Base-by-base conservation (phyloP, 2,113 vertebrate genomes). In the Python bivittatus region DNA sequence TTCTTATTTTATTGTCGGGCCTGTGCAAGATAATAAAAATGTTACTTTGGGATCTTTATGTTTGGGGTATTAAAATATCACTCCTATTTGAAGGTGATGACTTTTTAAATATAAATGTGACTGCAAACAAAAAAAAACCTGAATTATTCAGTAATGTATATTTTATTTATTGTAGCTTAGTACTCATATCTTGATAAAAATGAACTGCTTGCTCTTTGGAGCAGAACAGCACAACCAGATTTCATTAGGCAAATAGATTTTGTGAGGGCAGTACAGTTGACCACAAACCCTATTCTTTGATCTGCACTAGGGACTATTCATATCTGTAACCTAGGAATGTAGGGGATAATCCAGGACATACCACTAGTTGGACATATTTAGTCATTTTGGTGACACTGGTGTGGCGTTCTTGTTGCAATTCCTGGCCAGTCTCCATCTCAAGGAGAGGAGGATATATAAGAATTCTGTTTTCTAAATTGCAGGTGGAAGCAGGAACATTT, bases 91-190 rank as follows among this genome's bases (percentile, higher is more conserved):
- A 98, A 98, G 96, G 98, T 96, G 96, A 97, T 98, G 96, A 98
- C 97, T 98, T 98, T 98, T 98, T 98, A 98, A 97, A 98, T 98
- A 98, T 99, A 97, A 97, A 97, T 98, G 97, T 98, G 98, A 98
- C 97, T 98, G 97, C 98, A 97, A 95, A 96, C 85, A 33, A 97
- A 79, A 97, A 58, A n/a, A 64, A 88, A 91, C 96, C 98, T 97
- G 97, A 98, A 97, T 96, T 95, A 98, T 98, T 97, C 96, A 96
- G 94, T 97, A 97, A 94, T 96, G 92, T 97, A 97, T 98, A 97
- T 98, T 99, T 99, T 98, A 98, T 99, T 98, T 99, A 98, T 98
- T 97, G 96, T 98, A 97, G 98, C 98, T 98, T 97, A 98, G 97
- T 97, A 98, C 97, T 98, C 98, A 97, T 96, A 97, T 98, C 98